Evolutionary conservation across 2,888 invertebrate species (phyloP).

Genomic region (Linyphia triangularis): DNA sequence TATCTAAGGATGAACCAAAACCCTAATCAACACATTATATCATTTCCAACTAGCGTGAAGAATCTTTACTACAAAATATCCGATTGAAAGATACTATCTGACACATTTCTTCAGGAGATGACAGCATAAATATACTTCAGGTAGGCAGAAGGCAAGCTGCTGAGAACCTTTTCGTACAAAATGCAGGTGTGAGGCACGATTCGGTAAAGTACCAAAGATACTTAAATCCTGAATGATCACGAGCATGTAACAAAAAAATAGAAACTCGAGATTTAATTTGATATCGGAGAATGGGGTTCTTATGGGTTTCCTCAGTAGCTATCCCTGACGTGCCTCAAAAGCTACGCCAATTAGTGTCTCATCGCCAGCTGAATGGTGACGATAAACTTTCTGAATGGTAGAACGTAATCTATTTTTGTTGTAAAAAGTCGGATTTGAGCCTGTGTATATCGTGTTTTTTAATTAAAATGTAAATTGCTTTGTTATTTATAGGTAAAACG

Average conservation of each 20-base stretch:
- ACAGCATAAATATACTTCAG: no score
- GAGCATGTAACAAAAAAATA: neutral
- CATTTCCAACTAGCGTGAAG: no score
- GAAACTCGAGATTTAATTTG: neutral
- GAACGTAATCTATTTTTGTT: neutral
- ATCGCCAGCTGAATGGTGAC: neutral
- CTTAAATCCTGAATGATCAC: neutral
- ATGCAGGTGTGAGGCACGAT: conserved; percentile 15
- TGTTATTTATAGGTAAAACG: neutral
- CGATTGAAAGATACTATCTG: no score
- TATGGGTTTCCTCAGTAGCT: conserved; percentile 10
- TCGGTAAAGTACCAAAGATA: neutral
- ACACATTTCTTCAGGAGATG: no score
- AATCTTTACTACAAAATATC: no score
- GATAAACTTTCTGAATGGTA: neutral
- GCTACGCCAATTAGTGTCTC: neutral
- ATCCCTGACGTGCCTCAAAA: conserved; percentile 22
- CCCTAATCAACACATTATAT: no score
- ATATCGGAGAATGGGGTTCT: neutral
- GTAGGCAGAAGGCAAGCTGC: neutral
- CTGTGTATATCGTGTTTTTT: neutral
- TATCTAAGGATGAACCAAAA: no score
- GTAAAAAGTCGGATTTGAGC: neutral
- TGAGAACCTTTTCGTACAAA: neutral
- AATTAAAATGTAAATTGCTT: neutral